Evolutionary conservation across 2,888 invertebrate species (phyloP), one percentile per base, ranked within the genome.

Genomic region (Morpho deidamia): DNA sequence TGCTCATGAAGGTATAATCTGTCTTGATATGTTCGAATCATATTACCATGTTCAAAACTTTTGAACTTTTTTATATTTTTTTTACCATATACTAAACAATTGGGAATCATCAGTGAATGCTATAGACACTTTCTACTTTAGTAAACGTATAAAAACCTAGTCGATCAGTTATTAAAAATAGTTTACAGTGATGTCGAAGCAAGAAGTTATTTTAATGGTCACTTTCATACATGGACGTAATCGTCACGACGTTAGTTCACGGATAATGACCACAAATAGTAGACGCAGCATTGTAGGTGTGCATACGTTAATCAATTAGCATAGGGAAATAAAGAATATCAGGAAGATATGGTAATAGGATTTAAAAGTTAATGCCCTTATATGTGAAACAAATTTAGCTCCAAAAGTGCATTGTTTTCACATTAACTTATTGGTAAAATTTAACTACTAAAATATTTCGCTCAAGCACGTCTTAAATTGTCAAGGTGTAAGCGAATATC

Each of bases 401-500:
- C 23, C 2, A 23, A 23, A 23, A 23, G 23, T 23, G 23, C 23
- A 23, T 23, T 23, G 23, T 23, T 23, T 23, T 23, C 23, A 23
- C 23, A 1, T 23, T 23, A 23, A 23, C 23, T 23, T 23, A 5
- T 23, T 23, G 23, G 23, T 23, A 23, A 23, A 23, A 23, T 23
- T 23, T 23, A 23, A 23, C 23, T 23, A 23, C 33, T 40, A 44
- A 46, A 53, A 32, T 34, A 42, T n/a, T n/a, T n/a, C 8, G 35
- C 11, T 44, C 12, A 44, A 39, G 39, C 45, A 43, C 44, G 53
- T 50, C 57, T 64, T 53, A 60, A 62, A 60, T 68, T 69, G 65
- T 64, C 68, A 67, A 68, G 65, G 59, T 62, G 56, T 62, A 63
- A 65, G 64, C 66, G 67, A 69, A 69, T 66, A 67, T 66, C 63